phyloP scores from a whole-genome alignment of 2,113 vertebrate genomes.

The Lophotis ruficrista region DNA sequence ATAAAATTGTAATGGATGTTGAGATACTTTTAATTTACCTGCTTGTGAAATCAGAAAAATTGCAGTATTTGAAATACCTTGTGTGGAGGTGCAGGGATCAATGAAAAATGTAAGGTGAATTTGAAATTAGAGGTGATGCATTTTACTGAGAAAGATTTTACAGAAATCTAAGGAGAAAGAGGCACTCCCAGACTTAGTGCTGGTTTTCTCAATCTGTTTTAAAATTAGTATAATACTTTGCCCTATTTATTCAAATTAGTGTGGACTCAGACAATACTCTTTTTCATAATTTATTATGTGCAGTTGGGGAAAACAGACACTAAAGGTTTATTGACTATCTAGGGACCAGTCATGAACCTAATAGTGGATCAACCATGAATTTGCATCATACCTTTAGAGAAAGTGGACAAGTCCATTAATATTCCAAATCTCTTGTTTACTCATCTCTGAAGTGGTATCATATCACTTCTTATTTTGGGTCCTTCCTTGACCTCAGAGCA shows the following conservation, averaged over 20 bases:
- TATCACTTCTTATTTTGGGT: not conserved
- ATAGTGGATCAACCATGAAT: not conserved
- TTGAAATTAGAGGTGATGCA: not conserved
- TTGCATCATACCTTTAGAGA: not conserved
- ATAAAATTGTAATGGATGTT: not conserved
- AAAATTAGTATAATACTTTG: not conserved
- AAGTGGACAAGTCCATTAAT: not conserved
- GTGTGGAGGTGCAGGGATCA: not conserved
- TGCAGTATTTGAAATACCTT: not conserved
- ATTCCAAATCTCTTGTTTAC: not conserved
- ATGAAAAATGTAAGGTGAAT: not conserved
- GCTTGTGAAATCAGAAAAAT: not conserved
- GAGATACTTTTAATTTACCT: not conserved
- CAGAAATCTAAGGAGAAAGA: not conserved
- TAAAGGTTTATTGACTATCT: not conserved
- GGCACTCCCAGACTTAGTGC: not conserved
- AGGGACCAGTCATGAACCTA: not conserved
- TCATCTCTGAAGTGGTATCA: not conserved
- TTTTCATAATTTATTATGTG: not conserved
- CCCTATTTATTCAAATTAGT: not conserved
- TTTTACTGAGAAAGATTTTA: not conserved
- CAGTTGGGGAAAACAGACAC: not conserved
- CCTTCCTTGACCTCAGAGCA: not conserved
- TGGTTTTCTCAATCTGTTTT: not conserved
- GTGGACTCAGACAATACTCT: not conserved